Base-by-base conservation (phyloP, 2,113 vertebrate species). In the Gallinago paraguaiae region DNA sequence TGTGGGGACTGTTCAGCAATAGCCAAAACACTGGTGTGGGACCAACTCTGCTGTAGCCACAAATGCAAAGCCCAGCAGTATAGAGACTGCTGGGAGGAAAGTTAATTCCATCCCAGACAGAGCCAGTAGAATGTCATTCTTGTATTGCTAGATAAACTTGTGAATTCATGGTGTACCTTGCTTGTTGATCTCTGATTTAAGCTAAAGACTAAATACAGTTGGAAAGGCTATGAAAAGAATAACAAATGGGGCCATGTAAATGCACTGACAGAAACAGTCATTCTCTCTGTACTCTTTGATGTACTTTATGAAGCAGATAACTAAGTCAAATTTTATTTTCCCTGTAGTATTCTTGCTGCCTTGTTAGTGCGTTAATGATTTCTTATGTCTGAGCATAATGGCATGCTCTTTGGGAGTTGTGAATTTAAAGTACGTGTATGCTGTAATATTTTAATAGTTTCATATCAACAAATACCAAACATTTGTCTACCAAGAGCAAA, bases 271-370 rank as follows among this genome's bases (percentile, higher is more conserved):
- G 41, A 17, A 92, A 28, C 28, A 94, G 14, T 15, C n/a, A 25
- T 77, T 94, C 45, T 46, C 24, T 67, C 53, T 72, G 53, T 56
- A 54, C 11, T 87, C 28, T 72, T 77, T 74, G 43, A 90, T 86
- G n/a, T 90, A 48, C 25, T 85, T 91, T 59, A 88, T 78, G 59
- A 92, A 90, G 46, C 37, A 5, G 8, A 64, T 90, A 93, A 85
- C 63, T 59, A 88, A 88, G 54, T 70, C 30, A 90, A 86, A 82
- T 88, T 96, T 94, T 90, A 83, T 92, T 92, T 94, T 95, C 92
- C 64, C 68, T 57, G 69, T 78, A 67, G 71, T 86, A 88, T 63
- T 95, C 43, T 90, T 90, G 25, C 54, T 95, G 39, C 56, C 57
- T 95, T 71, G 37, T 94, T 94, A 88, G 68, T 41, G 35, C 45